Base-by-base conservation (phyloP, 2,797 vertebrate genomes). In the Pipistrellus pygmaeus region DNA sequence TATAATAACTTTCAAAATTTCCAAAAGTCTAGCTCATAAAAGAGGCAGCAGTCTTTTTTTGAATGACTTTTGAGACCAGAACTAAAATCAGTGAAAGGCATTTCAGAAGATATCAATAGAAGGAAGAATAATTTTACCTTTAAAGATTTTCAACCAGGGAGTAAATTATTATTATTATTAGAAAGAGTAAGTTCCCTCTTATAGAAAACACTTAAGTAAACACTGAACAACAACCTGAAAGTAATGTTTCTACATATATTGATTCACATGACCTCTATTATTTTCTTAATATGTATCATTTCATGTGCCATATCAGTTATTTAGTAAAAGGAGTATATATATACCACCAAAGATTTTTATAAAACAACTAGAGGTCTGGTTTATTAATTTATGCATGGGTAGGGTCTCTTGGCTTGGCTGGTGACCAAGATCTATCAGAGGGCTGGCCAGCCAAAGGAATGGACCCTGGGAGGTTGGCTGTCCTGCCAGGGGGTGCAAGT, bases 171-270 rank as follows among this genome's bases (percentile, higher is more conserved):
- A 14, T 85, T 71, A 41, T 21, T 69, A 4, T 92, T 76, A 48
- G 95, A 95, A 90, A 96, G 82, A 96, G 91, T 95, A 76, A 73
- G 68, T 95, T 96, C 51, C 27, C 66, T 93, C 35, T 91, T 84
- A 55, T 35, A 96, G 71, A 82, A 96, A 96, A 51, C 73, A 72
- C 44, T 89, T 68, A 62, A 85, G 27, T 32, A n/a, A 88, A 95
- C 8, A 81, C 2, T 53, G 7, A 7, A 5, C 14, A 83, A 69
- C 10, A 57, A 23, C 1, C 9, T 81, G 27, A 91, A 85, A 41
- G 11, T 32, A 18, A 72, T 44, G 6, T 72, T 90, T 92, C 53
- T 73, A n/a, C 11, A 55, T 64, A 23, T 88, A 38, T 32, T 82
- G 82, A 84, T 68, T 90, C 81, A 96, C 4, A 18, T 9, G 48